Evolutionary conservation across 2,797 vertebrate genomes (phyloP), one percentile per base, ranked within the genome.

Genomic region (Epinephelus coioides): DNA sequence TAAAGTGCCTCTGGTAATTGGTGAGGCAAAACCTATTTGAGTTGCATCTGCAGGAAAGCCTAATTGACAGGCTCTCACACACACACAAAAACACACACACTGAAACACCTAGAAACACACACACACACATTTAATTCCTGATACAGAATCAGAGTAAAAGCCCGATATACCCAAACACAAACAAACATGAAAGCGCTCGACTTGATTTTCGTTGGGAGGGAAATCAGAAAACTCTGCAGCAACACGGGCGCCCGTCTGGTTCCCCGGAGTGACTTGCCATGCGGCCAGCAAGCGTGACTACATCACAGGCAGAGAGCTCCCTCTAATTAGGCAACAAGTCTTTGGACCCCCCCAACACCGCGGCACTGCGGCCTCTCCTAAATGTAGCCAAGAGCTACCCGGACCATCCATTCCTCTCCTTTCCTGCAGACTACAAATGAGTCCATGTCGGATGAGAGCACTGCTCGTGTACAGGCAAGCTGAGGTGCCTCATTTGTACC

Each of bases 391-490:
- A 79, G 23, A 68, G 75, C 73, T 15, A 46, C 40, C 66, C 62
- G 4, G 74, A 79, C 77, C 82, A 2, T 66, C 79, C 76, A 19
- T 47, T 49, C n/a, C 60, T 59, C 46, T 79, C 68, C 75, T 79
- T 78, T 83, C 85, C 86, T 83, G 76, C 82, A 47, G 84, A 86
- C 85, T 75, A 61, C 75, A 90, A 88, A 91, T 90, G 83, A 91
- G 86, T 80, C 76, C 47, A 25, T 85, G 87, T 69, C n/a, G 8
- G 70, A 81, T 10, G 73, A 86, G 86, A 88, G 86, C 83, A 71
- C 78, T 65, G 77, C 87, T 80, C 65, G 13, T 25, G 65, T 76
- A 44, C 71, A 70, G 73, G 50, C 74, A 5, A 73, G 75, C 70
- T 5, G 77, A 85, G 88, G 83, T 51, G 65, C 77, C 88, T 91